Evolutionary conservation across 1,140 invertebrate species (phyloP), one percentile per base, ranked within the genome.

Genomic region (Drosophila ercepeae): DNA sequence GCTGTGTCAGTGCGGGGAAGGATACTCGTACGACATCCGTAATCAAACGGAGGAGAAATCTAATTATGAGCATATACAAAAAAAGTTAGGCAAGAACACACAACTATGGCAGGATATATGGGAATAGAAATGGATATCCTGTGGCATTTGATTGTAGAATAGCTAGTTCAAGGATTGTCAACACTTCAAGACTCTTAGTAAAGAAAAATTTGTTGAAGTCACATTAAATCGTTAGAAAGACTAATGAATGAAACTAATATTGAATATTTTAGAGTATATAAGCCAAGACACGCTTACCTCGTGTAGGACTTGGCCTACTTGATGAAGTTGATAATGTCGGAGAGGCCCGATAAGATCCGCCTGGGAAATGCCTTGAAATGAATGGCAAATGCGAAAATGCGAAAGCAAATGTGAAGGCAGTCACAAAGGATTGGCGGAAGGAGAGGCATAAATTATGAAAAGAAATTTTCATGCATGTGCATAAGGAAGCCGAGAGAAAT

Each of bases 391-490:
- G 16, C 27, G 25, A 29, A 59, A 63, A 49, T 42, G 16, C 27
- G 25, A 29, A 41, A 39, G 16, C 21, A 19, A 29, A 41, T 29
- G 61, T 51, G 8, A 49, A 42, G 55, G 32, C 16, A 53, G 18
- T 19, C 45, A 41, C 21, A 60, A 60, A 34, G 29, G 51, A 42
- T 16, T 23, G 8, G 9, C 32, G 59, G 70, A 48, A 63, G 60
- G 52, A 75, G 60, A 48, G 68, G 72, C 65, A 88, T 77, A 81
- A 81, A 88, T 86, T 86, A 86, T 86, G 77, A 88, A 88, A 86
- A 88, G 76, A 88, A 86, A 88, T 58, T 81, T 77, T 61, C 76
- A 88, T 70, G 81, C 76, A 84, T 84, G 82, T 81, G 82, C 70
- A 83, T 71, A 72, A 84, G 59, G 51, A 44, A 86, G 23, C 57